Conservation (phyloP, 2,888 invertebrate genomes). For the Thalpophila matura region DNA sequence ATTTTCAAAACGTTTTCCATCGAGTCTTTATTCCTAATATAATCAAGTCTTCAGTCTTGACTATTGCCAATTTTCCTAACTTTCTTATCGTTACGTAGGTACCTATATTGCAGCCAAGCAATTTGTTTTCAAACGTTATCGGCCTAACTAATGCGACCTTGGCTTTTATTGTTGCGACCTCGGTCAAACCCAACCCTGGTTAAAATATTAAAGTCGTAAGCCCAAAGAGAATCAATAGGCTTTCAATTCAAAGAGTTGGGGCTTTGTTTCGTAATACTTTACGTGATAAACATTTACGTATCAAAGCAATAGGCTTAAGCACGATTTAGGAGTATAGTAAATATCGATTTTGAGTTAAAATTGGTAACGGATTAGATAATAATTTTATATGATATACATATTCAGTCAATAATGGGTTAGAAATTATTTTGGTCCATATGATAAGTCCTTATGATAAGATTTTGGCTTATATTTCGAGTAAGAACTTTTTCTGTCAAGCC, state of each 20-base stretch:
- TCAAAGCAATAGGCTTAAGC: not conserved
- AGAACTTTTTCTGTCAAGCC: too few relatives aligned
- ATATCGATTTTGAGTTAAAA: slow-evolving; percentile 37
- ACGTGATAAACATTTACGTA: slow-evolving; percentile 23
- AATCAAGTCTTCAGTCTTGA: not conserved
- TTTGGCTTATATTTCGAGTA: too few relatives aligned
- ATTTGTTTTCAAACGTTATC: slow-evolving; percentile 57
- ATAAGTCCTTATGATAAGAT: too few relatives aligned
- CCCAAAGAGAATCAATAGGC: slow-evolving; percentile 35
- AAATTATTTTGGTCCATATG: too few relatives aligned
- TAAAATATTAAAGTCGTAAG: slow-evolving; percentile 47
- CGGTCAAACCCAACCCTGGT: slow-evolving; percentile 45
- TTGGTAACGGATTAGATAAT: not conserved
- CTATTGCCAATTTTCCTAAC: slow-evolving; percentile 7
- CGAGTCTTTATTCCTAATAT: not conserved
- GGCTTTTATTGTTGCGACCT: slow-evolving; percentile 54
- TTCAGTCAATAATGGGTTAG: not conserved
- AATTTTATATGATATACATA: not conserved
- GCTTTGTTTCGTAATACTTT: slow-evolving; percentile 25
- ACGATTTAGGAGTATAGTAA: slow-evolving; percentile 11
- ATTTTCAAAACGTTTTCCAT: not conserved
- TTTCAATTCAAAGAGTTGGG: slow-evolving; percentile 21
- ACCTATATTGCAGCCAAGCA: slow-evolving; percentile 5
- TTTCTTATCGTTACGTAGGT: slow-evolving; percentile 46
- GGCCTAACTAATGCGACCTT: slow-evolving; percentile 57